Evolutionary conservation across 2,888 invertebrate genomes (phyloP), one percentile per base, ranked within the genome.

Genomic region (Lapara coniferarum): DNA sequence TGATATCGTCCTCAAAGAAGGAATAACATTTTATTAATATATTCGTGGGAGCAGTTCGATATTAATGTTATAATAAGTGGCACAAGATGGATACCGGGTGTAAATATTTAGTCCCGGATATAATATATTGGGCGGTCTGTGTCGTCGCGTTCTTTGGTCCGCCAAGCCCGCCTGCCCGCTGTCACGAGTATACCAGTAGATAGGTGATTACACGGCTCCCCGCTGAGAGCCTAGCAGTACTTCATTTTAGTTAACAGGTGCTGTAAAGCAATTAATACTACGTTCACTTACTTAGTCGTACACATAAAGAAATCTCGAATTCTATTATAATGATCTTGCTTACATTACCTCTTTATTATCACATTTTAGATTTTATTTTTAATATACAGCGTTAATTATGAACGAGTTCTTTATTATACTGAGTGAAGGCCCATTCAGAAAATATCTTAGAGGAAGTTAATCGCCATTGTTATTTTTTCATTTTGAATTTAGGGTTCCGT

Each of bases 291-390:
- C 87, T 90, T 90, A 89, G 88, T 89, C 87, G 81, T 87, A 90
- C 87, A 90, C 86, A 90, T 88, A 90, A 89, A 89, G 88, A 90
- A 89, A 89, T 89, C 88, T 90, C 87, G 86, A 87, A 88, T 88
- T 86, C 86, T 87, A 86, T 89, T 88, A 85, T 87, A 89, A 89
- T 86, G 85, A 89, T 90, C 87, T 88, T 88, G 89, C 89, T 90
- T 88, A 90, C 89, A 90, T 89, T 88, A 87, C 88, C 90, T 90
- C 91, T 89, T 91, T 90, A 90, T 91, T 91, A 91, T 89, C 89
- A 89, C 88, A 84, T 89, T 88, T 89, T 88, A 86, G 84, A 86
- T 87, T 86, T 89, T 89, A 88, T 86, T 89, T 87, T 89, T 89
- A 89, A 88, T 89, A 91, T 87, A 91, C 88, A 89, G 87, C 87